A percentile compares a stretch with the other conserved stretches of the same genome.
These are phyloP conservation scores for Aporrectodea caliginosa DNA, from an alignment of 1,140 invertebrate species.

Conservation along the genomic window DNA sequence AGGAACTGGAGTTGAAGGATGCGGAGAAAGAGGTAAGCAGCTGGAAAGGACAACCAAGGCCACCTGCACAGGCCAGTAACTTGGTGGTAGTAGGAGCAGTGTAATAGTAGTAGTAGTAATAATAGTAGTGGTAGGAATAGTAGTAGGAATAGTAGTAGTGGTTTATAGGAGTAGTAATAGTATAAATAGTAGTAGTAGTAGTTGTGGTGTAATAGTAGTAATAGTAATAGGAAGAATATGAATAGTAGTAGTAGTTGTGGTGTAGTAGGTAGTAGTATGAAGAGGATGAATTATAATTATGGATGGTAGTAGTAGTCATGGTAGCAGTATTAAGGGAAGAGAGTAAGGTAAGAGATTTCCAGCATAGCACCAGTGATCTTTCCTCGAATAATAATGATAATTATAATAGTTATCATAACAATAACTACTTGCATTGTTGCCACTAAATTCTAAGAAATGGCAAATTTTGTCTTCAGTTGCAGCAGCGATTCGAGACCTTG, in stretches of 20 bases:
- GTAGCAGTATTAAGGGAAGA: too few relatives aligned
- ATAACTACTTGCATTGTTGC: too few relatives aligned
- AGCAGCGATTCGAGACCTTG: slow-evolving; percentile 86
- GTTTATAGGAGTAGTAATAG: background rate
- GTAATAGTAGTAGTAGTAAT: background rate
- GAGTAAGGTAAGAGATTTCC: too few relatives aligned
- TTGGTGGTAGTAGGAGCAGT: background rate
- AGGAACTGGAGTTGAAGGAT: slow-evolving; percentile 93
- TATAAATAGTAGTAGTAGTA: background rate
- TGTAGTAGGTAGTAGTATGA: background rate
- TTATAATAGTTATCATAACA: too few relatives aligned
- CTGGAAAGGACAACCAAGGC: too few relatives aligned
- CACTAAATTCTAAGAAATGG: too few relatives aligned
- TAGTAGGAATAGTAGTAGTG: background rate
- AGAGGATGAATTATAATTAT: background rate
- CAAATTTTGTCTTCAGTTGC: too few relatives aligned
- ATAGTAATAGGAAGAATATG: background rate
- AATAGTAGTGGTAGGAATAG: background rate
- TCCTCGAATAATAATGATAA: too few relatives aligned
- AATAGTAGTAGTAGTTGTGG: background rate
- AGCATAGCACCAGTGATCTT: too few relatives aligned
- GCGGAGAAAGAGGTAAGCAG: slow-evolving; percentile 80
- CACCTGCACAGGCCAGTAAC: too few relatives aligned
- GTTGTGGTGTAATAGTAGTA: background rate
- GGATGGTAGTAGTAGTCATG: background rate